phyloP scores from a whole-genome alignment of 2,888 invertebrate species.

The Polydrusus cervinus region DNA sequence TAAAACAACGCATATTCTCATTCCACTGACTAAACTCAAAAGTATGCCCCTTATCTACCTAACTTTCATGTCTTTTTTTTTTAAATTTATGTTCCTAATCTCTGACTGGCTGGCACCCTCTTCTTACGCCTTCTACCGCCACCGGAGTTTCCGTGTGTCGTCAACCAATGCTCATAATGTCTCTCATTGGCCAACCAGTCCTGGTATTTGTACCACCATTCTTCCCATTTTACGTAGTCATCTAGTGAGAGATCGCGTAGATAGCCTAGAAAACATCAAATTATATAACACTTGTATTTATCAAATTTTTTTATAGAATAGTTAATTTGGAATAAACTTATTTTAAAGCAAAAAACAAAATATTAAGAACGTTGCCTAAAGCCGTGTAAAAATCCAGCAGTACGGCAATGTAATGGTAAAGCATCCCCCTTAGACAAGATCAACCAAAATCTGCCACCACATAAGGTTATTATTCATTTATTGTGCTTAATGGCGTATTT shows the following conservation, averaged over 20 bases:
- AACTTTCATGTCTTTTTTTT: conserved; percentile 40
- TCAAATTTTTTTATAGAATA: too few species aligned
- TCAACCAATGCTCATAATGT: conserved; percentile 83
- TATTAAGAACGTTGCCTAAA: too few species aligned
- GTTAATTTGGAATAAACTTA: too few species aligned
- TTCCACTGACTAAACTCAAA: conserved; percentile 21
- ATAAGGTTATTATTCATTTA: too few species aligned
- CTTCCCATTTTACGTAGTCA: conserved; percentile 94
- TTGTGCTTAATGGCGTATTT: too few species aligned
- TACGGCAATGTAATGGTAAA: too few species aligned
- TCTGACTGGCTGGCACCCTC: conserved; percentile 68
- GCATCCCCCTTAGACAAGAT: too few species aligned
- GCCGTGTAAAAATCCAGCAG: too few species aligned
- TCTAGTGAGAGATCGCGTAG: conserved; percentile 84
- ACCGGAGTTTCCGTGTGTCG: conserved; percentile 66
- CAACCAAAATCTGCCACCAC: too few species aligned
- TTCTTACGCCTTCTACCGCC: conserved; percentile 58
- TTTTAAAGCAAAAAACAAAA: too few species aligned
- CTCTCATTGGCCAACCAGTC: conserved; percentile 91
- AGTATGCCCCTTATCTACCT: neutral
- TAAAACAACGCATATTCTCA: neutral
- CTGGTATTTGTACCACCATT: conserved; percentile 96
- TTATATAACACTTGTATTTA: neutral
- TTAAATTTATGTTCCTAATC: conserved; percentile 62
- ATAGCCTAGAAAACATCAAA: conserved; percentile 39